Evolutionary conservation across 1,140 invertebrate species (phyloP).

Genomic region (Eufriesea mexicana): DNA sequence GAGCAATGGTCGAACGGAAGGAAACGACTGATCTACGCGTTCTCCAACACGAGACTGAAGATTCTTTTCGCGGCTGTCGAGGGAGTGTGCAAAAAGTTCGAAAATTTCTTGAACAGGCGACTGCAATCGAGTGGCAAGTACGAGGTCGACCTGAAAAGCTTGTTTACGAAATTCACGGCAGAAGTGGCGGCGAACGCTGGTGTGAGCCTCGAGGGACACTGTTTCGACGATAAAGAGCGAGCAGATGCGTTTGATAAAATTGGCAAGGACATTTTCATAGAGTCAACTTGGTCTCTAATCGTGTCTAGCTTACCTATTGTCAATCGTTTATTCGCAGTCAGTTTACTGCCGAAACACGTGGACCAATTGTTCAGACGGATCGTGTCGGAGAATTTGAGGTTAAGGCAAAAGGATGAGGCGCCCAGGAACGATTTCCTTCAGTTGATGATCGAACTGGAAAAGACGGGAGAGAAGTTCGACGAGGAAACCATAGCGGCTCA

Average conservation of each 20-base stretch:
- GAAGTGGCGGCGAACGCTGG: constrained; percentile 82
- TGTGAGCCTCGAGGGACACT: constrained; percentile 76
- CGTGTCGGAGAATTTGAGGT: constrained; percentile 34
- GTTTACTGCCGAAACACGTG: constrained; percentile 24
- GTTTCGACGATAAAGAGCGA: constrained; percentile 52
- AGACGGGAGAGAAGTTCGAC: constrained; percentile 53
- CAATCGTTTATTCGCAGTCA: not conserved
- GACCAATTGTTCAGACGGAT: constrained; percentile 55
- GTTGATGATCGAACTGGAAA: constrained; percentile 51
- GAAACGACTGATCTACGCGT: constrained; percentile 43
- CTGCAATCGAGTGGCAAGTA: constrained; percentile 7
- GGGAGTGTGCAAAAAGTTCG: constrained; percentile 52
- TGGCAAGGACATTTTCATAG: constrained; percentile 59
- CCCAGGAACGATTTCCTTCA: constrained; percentile 68
- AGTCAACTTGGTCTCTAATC: constrained; percentile 10
- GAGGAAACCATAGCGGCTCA: constrained; percentile 24
- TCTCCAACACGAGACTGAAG: constrained; percentile 61
- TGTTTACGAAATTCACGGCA: constrained; percentile 79
- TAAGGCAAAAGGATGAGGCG: constrained; percentile 9
- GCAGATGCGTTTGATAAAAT: constrained; percentile 41
- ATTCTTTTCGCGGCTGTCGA: constrained; percentile 19
- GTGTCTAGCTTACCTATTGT: constrained; percentile 29
- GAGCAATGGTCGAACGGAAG: constrained; percentile 58
- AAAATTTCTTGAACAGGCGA: constrained; percentile 42
- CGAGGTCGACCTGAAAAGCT: constrained; percentile 72